Conservation (phyloP, 2,888 invertebrate genomes). For the Acronicta alni region DNA sequence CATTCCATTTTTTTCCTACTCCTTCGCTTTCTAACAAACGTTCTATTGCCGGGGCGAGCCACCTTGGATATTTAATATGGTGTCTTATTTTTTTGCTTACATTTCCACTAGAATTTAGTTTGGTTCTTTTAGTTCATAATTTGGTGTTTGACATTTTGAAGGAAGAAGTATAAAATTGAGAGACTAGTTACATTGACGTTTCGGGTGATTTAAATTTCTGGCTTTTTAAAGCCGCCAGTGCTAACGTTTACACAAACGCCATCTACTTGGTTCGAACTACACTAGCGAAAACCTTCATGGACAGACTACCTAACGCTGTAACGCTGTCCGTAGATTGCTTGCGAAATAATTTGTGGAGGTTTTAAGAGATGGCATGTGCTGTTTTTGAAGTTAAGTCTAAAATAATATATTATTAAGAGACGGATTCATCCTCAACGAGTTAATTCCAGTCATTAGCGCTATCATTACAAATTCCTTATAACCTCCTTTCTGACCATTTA, state of each 20-base stretch:
- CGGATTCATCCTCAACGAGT: not conserved
- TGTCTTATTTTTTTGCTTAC: slow-evolving; percentile 16
- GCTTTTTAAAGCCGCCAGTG: slow-evolving; percentile 22
- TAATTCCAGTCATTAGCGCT: not conserved
- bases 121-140: not conserved
- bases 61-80: slow-evolving; percentile 10
- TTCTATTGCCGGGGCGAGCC: slow-evolving; percentile 20
- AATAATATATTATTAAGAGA: not conserved
- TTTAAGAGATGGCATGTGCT: slow-evolving; percentile 26
- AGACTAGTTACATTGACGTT: not conserved
- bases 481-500: not conserved
- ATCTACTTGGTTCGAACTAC: slow-evolving; percentile 18
- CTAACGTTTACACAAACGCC: slow-evolving; percentile 24
- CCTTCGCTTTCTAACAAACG: slow-evolving; percentile 17
- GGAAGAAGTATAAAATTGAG: not conserved
- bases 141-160: slow-evolving; percentile 15
- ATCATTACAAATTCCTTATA: not conserved
- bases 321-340: not conserved
- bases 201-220: not conserved
- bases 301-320: not conserved
- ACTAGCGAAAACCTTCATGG: slow-evolving; percentile 8
- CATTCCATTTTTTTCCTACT: slow-evolving; percentile 67
- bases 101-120: slow-evolving; percentile 27
- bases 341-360: not conserved
- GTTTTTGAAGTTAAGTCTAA: not conserved